A percentile compares a stretch with the other conserved stretches of the same genome.
Conservation (phyloP, 2,113 vertebrate genomes). For the Physeter macrocephalus region DNA sequence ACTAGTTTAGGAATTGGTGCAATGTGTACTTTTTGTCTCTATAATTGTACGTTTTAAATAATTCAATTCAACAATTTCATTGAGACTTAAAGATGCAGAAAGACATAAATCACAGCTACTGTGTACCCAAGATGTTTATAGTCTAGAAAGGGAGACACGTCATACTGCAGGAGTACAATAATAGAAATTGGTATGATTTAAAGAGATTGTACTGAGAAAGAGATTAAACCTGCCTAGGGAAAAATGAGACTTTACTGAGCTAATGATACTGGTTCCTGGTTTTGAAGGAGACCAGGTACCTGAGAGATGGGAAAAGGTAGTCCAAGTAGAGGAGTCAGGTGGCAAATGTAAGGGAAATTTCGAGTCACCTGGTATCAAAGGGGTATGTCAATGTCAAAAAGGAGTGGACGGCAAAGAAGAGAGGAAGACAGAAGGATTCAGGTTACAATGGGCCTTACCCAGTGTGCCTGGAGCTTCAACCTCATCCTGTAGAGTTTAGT, state of each 20-base stretch:
- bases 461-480: neutral
- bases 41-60: neutral
- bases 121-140: neutral
- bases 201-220: neutral
- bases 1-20: neutral
- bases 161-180: neutral
- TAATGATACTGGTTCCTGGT: neutral
- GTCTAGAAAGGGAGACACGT: neutral
- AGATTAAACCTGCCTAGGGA: neutral
- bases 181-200: neutral
- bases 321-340: neutral
- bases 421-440: neutral
- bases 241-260: neutral
- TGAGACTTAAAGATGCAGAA: neutral
- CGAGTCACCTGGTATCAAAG: neutral
- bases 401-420: neutral
- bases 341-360: neutral
- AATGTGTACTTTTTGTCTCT: neutral
- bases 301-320: neutral
- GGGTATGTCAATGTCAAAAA: neutral
- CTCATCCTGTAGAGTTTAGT: neutral
- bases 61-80: neutral
- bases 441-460: too few relatives aligned
- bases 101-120: neutral
- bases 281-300: neutral